Conservation (phyloP, 2,888 invertebrate genomes). For the Vanessa cardui region DNA sequence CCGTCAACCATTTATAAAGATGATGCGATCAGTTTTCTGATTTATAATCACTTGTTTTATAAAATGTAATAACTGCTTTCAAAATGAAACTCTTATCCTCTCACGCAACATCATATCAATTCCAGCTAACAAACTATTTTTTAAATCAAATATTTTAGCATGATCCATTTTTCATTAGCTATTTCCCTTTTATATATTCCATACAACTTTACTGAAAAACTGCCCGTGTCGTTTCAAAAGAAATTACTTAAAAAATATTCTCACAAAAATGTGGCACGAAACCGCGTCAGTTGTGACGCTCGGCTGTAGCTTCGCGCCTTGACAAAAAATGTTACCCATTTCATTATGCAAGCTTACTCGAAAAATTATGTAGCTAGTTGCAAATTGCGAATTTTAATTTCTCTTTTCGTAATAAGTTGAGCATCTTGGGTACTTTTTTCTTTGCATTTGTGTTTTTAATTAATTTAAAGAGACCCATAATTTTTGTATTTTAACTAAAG, state of each 20-base stretch:
- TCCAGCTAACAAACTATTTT: neutral
- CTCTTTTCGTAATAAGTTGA: neutral
- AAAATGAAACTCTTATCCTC: too few species aligned
- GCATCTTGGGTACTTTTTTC: too few species aligned
- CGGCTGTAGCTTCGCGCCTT: conserved; percentile 16
- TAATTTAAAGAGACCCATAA: too few species aligned
- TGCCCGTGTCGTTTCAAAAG: conserved; percentile 17
- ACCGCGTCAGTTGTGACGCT: conserved; percentile 9
- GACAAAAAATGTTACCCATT: conserved; percentile 10
- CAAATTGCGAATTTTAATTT: conserved; percentile 8
- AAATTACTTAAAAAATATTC: conserved; percentile 19
- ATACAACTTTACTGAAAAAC: conserved; percentile 9
- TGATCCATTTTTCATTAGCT: neutral
- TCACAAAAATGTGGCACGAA: conserved; percentile 13
- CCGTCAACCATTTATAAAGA: too few species aligned
- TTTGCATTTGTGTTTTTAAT: too few species aligned
- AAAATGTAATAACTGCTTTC: too few species aligned
- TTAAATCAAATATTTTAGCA: neutral
- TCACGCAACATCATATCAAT: too few species aligned
- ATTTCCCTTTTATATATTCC: neutral
- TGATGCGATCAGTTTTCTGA: too few species aligned
- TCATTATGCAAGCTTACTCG: conserved; percentile 1
- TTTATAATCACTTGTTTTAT: too few species aligned
- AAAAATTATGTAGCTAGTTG: neutral
- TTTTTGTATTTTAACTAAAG: too few species aligned